phyloP scores from a whole-genome alignment of 2,113 vertebrate genomes.

The Smithornis capensis region DNA sequence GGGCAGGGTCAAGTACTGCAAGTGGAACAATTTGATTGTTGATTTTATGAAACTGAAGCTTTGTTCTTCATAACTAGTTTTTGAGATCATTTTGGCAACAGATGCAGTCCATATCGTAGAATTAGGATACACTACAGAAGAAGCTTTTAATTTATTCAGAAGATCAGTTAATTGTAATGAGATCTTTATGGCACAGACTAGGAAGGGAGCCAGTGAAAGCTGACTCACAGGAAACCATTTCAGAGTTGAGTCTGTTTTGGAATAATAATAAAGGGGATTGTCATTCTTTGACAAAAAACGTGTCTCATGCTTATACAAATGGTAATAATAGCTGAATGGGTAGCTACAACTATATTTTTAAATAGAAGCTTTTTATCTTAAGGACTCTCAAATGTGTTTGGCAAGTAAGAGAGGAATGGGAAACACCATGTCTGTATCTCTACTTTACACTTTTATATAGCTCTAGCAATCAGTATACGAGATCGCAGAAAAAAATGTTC shows the following conservation, averaged over 20 bases:
- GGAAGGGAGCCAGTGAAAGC: not conserved
- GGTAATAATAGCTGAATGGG: not conserved
- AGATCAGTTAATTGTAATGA: not conserved
- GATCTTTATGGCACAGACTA: not conserved
- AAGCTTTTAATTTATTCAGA: not conserved
- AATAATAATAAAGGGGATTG: not conserved
- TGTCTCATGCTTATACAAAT: not conserved
- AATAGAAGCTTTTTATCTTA: not conserved
- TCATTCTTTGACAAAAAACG: not conserved
- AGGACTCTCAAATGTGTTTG: not conserved
- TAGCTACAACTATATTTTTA: not conserved
- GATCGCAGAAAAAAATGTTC: not conserved
- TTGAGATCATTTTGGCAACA: not conserved
- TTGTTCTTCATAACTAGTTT: not conserved
- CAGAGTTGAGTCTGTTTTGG: not conserved
- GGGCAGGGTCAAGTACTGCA: not conserved
- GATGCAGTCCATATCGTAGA: not conserved
- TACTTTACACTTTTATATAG: not conserved
- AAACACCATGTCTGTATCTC: not conserved
- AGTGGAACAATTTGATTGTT: not conserved
- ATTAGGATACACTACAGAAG: not conserved
- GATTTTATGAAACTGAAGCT: not conserved
- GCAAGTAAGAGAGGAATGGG: not conserved
- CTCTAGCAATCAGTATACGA: not conserved
- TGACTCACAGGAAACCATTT: constrained; percentile 9